These are phyloP conservation scores for Dyspetes luteomarginatus DNA, from an alignment of 2,888 invertebrate genomes.

Conservation along the genomic window DNA sequence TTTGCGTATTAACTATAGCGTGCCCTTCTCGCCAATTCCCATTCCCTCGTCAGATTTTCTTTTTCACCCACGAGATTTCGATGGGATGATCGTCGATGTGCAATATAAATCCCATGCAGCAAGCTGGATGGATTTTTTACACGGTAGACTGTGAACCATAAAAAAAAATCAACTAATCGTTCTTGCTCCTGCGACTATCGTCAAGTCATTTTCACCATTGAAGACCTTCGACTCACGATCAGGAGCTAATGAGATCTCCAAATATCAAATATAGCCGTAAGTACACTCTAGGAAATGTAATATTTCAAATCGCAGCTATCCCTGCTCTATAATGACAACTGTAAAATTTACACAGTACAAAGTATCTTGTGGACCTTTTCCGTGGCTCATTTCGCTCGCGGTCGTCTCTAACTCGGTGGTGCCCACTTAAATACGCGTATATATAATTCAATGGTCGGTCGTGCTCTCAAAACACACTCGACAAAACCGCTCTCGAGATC, in stretches of 20 bases:
- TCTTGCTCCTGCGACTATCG: not conserved
- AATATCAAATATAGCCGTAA: no score
- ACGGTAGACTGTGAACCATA: not conserved
- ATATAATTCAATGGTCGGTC: constrained; percentile 32
- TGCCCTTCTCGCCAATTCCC: not conserved
- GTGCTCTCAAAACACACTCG: constrained; percentile 10
- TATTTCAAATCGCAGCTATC: no score
- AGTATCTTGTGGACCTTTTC: not conserved
- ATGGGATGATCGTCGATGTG: not conserved
- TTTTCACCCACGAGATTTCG: constrained; percentile 4
- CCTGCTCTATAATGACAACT: constrained; percentile 2
- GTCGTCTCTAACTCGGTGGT: not conserved
- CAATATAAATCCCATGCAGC: constrained; percentile 15
- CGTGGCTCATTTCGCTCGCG: not conserved
- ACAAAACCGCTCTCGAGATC: constrained; percentile 5
- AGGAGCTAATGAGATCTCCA: no score
- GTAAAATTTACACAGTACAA: not conserved
- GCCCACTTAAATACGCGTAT: constrained; percentile 19
- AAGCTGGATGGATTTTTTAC: constrained; percentile 9
- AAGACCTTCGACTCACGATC: not conserved
- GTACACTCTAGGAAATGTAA: no score
- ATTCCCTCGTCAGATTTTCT: constrained; percentile 10
- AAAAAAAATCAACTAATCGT: constrained; percentile 41
- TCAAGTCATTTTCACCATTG: not conserved
- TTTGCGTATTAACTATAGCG: constrained; percentile 44